phyloP scores from a whole-genome alignment of 2,888 invertebrate genomes.

The Cephalotes varians region DNA sequence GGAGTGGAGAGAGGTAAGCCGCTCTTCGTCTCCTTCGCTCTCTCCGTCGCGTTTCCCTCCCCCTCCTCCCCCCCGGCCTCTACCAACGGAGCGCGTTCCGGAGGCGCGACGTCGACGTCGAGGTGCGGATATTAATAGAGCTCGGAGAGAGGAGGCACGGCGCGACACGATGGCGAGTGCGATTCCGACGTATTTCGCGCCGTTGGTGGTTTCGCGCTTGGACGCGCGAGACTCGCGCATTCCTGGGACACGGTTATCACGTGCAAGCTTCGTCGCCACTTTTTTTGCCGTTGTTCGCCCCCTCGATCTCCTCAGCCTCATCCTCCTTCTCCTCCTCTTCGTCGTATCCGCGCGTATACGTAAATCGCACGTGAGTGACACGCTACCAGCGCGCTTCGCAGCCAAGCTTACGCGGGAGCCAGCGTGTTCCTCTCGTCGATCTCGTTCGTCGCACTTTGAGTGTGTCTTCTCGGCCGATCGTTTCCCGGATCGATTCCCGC shows the following conservation, averaged over 20 bases:
- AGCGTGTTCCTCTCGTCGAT: background rate
- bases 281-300: conserved; percentile 23
- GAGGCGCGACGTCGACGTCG: conserved; percentile 74
- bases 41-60: background rate
- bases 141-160: background rate
- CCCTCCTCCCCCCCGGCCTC: background rate
- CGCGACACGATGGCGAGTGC: background rate
- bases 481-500: background rate
- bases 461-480: background rate
- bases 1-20: background rate
- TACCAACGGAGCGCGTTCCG: conserved; percentile 57
- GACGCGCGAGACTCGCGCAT: conserved; percentile 67
- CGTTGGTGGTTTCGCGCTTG: background rate
- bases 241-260: conserved; percentile 71
- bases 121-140: conserved; percentile 76
- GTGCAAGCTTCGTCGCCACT: conserved; percentile 42
- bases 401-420: background rate
- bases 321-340: background rate
- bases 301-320: background rate
- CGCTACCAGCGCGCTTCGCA: conserved; percentile 5
- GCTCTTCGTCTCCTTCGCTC: background rate
- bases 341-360: background rate
- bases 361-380: conserved; percentile 30
- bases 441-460: background rate
- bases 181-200: conserved; percentile 17